phyloP scores from a whole-genome alignment of 2,888 invertebrate species.

The Sarcophaga rosellei region DNA sequence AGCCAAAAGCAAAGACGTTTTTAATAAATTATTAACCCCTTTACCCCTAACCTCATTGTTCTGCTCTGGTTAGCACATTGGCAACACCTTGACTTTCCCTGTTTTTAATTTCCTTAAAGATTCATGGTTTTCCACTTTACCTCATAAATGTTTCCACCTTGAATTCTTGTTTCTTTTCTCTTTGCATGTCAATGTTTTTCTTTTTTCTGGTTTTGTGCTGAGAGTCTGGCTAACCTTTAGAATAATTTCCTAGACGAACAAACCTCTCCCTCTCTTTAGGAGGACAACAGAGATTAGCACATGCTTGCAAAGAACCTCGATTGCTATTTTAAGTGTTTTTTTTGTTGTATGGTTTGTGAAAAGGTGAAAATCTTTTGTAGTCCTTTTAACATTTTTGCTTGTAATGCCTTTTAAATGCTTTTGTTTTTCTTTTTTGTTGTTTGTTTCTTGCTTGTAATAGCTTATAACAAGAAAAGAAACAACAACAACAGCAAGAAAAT shows the following conservation, averaged over 20 bases:
- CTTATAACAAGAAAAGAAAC: not conserved
- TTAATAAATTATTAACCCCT: not conserved
- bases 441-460: conserved; percentile 2
- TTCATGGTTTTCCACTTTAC: not conserved
- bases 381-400: not conserved
- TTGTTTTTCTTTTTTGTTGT: conserved; percentile 1
- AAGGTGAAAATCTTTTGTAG: conserved; percentile 52
- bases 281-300: conserved; percentile 7
- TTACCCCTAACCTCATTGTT: not conserved
- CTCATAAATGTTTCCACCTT: not conserved
- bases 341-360: conserved; percentile 3
- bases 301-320: conserved; percentile 10
- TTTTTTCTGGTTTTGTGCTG: conserved; percentile 48
- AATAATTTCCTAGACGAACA: conserved; percentile 44
- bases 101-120: not conserved
- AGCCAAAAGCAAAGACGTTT: no score
- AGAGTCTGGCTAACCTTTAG: conserved; percentile 40
- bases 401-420: not conserved
- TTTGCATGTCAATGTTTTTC: conserved; percentile 14
- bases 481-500: no score
- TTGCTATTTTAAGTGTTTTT: conserved; percentile 54
- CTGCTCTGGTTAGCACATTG: not conserved
- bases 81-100: not conserved
- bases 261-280: not conserved
- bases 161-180: not conserved